Base-by-base conservation (phyloP, 2,888 invertebrate genomes). In the Cephus spinipes region DNA sequence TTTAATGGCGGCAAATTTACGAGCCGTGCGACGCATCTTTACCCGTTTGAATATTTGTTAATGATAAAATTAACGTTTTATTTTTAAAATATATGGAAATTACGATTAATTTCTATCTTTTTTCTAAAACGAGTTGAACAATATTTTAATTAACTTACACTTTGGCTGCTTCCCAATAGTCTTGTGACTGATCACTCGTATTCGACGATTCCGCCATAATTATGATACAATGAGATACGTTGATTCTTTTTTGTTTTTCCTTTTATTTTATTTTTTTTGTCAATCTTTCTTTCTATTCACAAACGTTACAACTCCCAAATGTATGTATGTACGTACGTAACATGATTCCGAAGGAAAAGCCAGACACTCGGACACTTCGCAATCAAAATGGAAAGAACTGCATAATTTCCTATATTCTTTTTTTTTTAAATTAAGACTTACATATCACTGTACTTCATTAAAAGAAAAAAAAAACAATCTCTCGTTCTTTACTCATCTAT, bases 271-370 rank as follows among this genome's bases (percentile, higher is more conserved):
- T 87, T 89, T 88, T 89, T 89, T 85, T 89, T 88, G 81, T 83
- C 79, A 79, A 55, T 83, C 83, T 82, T 86, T 86, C 86, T 88
- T 88, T 88, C 85, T 88, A 88, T 88, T 90, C 89, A 89, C 89
- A 90, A 90, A 90, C 87, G 84, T 87, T 90, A 90, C 88, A 90
- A 87, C 86, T 87, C 85, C 85, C 87, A 85, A 86, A 82, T 83
- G 82, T 87, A 87, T 84, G 85, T 88, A 86, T 88, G 87, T 30
- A 71, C 85, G 88, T 55, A 23, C 40, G 6, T 23, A 55, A 55
- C 40, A 55, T 55, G 40, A 55, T 55, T 55, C 15, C 40, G 23
- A 55, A 55, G 23, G 23, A 23, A 55, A 23, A 55, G 2, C 40
- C 40, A 55, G 40, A 55, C 40, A 55, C 40, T 36, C 36, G 0